Evolutionary conservation across 2,888 invertebrate genomes (phyloP).

Genomic region (Tachina grossa): DNA sequence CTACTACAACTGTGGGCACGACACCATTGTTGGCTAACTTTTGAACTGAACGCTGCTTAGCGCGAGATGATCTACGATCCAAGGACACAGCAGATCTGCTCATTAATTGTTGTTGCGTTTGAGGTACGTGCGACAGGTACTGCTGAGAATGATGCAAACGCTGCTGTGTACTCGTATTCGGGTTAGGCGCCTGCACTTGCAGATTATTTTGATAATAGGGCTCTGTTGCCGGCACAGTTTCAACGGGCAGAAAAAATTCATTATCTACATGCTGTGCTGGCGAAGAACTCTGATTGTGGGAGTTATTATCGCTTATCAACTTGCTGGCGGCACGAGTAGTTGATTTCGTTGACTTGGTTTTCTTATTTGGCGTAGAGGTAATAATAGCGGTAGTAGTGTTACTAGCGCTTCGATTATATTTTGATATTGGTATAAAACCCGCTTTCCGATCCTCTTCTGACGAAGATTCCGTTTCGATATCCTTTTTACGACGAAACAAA

Average conservation of each 20-base stretch:
- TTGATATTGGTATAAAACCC: slow-evolving; percentile 78
- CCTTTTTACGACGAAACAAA: slow-evolving; percentile 89
- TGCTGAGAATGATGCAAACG: slow-evolving; percentile 68
- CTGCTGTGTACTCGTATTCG: slow-evolving; percentile 66
- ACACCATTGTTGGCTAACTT: slow-evolving; percentile 76
- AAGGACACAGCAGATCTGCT: slow-evolving; percentile 78
- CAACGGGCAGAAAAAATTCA: slow-evolving; percentile 81
- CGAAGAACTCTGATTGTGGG: slow-evolving; percentile 54
- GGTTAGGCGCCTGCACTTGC: slow-evolving; percentile 10
- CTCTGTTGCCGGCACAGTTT: slow-evolving; percentile 76
- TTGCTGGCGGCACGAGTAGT: slow-evolving; percentile 82
- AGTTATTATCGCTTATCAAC: slow-evolving; percentile 83
- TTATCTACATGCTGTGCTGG: slow-evolving; percentile 80
- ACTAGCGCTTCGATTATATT: slow-evolving; percentile 40
- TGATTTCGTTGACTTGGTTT: slow-evolving; percentile 82
- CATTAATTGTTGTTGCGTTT: slow-evolving; percentile 70
- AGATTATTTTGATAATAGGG: slow-evolving; percentile 75
- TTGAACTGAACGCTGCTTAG: slow-evolving; percentile 53
- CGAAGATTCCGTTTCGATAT: slow-evolving; percentile 80
- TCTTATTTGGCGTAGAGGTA: slow-evolving; percentile 69
- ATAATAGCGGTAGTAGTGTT: slow-evolving; percentile 61
- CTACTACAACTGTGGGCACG: slow-evolving; percentile 69
- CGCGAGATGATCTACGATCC: slow-evolving; percentile 75
- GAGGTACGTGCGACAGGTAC: slow-evolving; percentile 68
- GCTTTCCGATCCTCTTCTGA: slow-evolving; percentile 83